Conservation (phyloP, 2,113 vertebrate species). For the Sylvia atricapilla region DNA sequence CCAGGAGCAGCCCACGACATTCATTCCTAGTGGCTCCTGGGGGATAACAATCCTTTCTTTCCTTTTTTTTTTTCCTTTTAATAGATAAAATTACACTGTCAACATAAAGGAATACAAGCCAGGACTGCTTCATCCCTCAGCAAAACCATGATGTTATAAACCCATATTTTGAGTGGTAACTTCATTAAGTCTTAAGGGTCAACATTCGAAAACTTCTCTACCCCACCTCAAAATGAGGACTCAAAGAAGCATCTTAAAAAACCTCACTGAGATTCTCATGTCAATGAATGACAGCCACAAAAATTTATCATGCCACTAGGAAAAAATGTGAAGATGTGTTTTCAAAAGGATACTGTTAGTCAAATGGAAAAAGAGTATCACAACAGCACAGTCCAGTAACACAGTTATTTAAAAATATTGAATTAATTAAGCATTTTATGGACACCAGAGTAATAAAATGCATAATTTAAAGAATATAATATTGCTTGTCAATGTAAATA, state of each 20-base stretch:
- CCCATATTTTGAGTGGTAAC: background rate
- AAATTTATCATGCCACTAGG: constrained; percentile 19
- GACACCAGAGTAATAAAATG: background rate
- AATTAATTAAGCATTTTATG: background rate
- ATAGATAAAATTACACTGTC: background rate
- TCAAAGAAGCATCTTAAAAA: background rate
- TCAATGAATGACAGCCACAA: constrained; percentile 19
- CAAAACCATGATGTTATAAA: background rate
- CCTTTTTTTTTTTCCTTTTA: background rate
- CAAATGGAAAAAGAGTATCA: constrained; percentile 2
- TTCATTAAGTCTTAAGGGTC: background rate
- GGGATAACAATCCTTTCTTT: background rate
- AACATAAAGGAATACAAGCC: background rate
- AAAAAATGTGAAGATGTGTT: constrained; percentile 45
- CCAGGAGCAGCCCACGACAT: background rate
- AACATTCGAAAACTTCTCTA: background rate
- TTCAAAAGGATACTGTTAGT: constrained; percentile 20
- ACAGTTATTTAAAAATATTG: background rate
- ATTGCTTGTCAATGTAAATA: background rate
- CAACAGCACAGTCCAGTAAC: background rate
- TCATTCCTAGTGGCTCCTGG: background rate
- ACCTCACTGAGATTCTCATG: background rate
- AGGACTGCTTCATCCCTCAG: background rate
- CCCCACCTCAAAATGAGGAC: background rate
- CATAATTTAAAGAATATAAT: background rate